Conservation (phyloP, 2,113 vertebrate species). For the Danio rerio region DNA sequence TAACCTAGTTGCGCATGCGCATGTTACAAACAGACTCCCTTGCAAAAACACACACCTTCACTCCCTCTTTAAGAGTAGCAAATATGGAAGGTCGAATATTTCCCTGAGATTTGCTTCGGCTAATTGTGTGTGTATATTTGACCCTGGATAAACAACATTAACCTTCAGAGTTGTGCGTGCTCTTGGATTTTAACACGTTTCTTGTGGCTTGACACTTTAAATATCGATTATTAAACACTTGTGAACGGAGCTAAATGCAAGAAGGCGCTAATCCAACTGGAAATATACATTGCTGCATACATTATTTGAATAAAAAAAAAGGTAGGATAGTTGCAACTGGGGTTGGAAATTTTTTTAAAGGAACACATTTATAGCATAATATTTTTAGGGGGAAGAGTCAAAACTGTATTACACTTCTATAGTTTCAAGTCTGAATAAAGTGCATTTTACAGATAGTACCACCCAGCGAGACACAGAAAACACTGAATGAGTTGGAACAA, state of each 20-base stretch:
- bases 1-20: constrained; percentile 5
- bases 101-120: constrained; percentile 1
- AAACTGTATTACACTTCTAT: too few relatives aligned
- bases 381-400: too few relatives aligned
- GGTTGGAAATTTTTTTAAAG: too few relatives aligned
- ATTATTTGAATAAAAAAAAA: too few relatives aligned
- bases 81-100: not conserved
- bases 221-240: not conserved
- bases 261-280: not conserved
- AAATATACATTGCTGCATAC: not conserved
- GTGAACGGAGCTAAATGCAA: not conserved
- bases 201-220: constrained; percentile 15
- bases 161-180: not conserved
- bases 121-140: not conserved
- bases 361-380: too few relatives aligned
- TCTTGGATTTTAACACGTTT: constrained; percentile 2
- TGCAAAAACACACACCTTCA: constrained; percentile 15
- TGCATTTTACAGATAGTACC: too few relatives aligned
- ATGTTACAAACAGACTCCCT: constrained; percentile 22
- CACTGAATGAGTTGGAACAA: not conserved
- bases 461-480: not conserved
- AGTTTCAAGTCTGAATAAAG: too few relatives aligned
- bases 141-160: not conserved
- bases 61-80: not conserved
- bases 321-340: too few relatives aligned